A percentile compares a stretch with the other conserved stretches of the same genome.
Conservation (phyloP, 92 coral and sea anemone genomes). For the Siderastrea siderea region DNA sequence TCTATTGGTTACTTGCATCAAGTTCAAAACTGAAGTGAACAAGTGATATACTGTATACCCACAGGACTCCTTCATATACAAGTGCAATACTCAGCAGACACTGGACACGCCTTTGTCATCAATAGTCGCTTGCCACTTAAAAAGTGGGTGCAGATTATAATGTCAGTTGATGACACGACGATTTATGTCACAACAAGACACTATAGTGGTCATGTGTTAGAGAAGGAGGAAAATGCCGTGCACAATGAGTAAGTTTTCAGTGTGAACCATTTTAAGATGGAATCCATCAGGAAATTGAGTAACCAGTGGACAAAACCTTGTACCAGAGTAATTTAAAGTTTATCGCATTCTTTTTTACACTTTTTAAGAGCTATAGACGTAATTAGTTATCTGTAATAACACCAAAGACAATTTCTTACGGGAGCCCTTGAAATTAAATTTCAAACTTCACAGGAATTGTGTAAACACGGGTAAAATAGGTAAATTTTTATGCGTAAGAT, state of each 20-base stretch:
- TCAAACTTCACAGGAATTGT: too few species aligned
- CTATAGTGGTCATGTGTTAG: slow-evolving; percentile 62
- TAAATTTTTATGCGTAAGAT: too few species aligned
- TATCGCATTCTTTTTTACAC: too few species aligned
- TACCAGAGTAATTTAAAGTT: too few species aligned
- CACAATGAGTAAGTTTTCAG: slow-evolving; percentile 72
- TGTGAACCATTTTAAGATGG: background rate
- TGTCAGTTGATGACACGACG: slow-evolving; percentile 77
- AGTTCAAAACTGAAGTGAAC: background rate
- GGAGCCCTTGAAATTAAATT: too few species aligned
- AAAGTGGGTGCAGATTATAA: slow-evolving; percentile 88
- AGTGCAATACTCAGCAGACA: slow-evolving; percentile 80
- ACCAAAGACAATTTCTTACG: too few species aligned
- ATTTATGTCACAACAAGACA: slow-evolving; percentile 75
- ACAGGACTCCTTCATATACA: slow-evolving; percentile 90
- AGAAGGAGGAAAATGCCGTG: slow-evolving; percentile 63
- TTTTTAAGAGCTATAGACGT: too few species aligned
- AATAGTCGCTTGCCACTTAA: slow-evolving; percentile 74
- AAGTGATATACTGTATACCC: background rate
- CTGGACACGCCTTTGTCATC: slow-evolving; percentile 85
- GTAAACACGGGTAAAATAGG: too few species aligned
- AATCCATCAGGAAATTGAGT: too few species aligned
- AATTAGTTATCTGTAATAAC: too few species aligned
- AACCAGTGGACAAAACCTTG: too few species aligned
- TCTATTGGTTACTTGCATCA: too few species aligned